A percentile compares a stretch with the other conserved stretches of the same genome.
Evolutionary conservation across 1,140 invertebrate genomes (phyloP).

Genomic region (Zelostemma sp.): DNA sequence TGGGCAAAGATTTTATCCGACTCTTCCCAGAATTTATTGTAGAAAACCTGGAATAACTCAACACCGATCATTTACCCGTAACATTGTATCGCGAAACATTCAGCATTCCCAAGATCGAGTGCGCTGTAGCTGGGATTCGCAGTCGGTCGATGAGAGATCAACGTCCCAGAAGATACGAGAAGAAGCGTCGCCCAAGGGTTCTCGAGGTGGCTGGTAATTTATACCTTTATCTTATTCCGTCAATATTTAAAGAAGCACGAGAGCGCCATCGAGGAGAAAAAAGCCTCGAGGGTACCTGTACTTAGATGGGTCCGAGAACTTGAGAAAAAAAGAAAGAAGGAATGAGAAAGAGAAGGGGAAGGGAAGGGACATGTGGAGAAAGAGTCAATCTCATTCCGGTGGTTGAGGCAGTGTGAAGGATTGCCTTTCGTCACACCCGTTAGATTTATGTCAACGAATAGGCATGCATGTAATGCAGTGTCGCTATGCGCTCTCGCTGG

Average conservation of each 20-base stretch:
- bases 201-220: conserved; percentile 58
- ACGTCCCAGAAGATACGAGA: conserved; percentile 47
- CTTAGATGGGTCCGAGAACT: conserved; percentile 19
- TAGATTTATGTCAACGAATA: conserved; percentile 36
- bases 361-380: conserved; percentile 2
- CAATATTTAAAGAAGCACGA: conserved; percentile 62
- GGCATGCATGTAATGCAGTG: conserved; percentile 25
- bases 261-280: conserved; percentile 36
- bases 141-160: conserved; percentile 47
- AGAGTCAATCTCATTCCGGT: conserved; percentile 47
- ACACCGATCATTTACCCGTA: too few species aligned
- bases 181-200: conserved; percentile 43
- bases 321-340: conserved; percentile 23
- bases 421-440: conserved; percentile 42
- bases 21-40: too few species aligned
- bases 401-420: conserved; percentile 30
- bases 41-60: too few species aligned
- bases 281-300: conserved; percentile 38
- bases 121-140: conserved; percentile 9
- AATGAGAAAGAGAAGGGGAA: background rate
- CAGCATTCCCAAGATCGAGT: conserved; percentile 18
- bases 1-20: too few species aligned
- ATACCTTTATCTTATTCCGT: conserved; percentile 62
- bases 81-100: conserved; percentile 4
- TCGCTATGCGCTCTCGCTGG: conserved; percentile 4